Evolutionary conservation across 2,797 vertebrate genomes (phyloP), one percentile per base, ranked within the genome.

Genomic region (Rhinophrynus dorsalis): DNA sequence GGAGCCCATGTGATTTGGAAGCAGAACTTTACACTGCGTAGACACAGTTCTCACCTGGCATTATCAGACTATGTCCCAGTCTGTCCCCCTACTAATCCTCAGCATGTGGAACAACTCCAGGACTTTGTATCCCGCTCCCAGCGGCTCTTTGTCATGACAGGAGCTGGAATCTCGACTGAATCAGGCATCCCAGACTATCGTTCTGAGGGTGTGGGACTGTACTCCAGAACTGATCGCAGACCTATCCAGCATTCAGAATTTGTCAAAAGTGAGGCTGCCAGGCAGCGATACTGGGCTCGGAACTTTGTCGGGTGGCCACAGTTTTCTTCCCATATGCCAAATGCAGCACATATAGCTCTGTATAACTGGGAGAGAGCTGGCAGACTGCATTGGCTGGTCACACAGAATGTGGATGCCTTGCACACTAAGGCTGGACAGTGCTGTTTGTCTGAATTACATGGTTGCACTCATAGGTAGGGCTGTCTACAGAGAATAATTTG

Each of bases 111-210:
- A 74, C 85, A 88, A 67, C 86, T 99, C 69, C 95, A 94, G 79
- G 78, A 0, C 35, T 98, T 98, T 54, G 77, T 99, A 67, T 87
- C 80, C 5, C 79, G 74, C 30, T 86, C 94, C 74, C 84, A 78
- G 45, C 88, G 82, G 24, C 84, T 99, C 57, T 93, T 99, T 13
- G 91, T 96, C 2, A 87, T 99, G 77, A 96, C 88, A 0, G 96
- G 96, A 12, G 96, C 97, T 0, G 97, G 97, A 3, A 83, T 99
- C 10, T 99, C 97, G 0, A 99, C 97, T 0, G 97, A 99, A 77
- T 99, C 97, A 0, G 97, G 97, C 26, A 98, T 99, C 75, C 97
- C 97, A 0, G 97, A 99, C 67, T 99, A 99, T 75, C 92, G 97
- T 38, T 99, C 97, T 0, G 95, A 98, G 69, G 92, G 92, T 0